Percentiles rank a stretch among this genome's conserved stretches.
Conservation (phyloP, 2,113 vertebrate species). For the Noctilio leporinus region DNA sequence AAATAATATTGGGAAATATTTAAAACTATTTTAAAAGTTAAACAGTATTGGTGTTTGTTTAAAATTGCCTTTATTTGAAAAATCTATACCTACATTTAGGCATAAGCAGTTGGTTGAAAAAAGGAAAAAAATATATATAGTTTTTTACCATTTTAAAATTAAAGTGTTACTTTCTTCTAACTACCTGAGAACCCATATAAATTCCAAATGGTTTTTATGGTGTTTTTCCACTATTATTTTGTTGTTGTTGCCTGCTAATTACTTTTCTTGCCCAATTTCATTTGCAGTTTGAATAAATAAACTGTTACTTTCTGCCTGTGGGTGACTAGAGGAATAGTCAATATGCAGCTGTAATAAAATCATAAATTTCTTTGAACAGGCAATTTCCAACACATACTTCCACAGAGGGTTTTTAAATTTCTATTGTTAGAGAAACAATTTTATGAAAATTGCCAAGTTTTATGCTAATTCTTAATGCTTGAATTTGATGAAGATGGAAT, state of each 20-base stretch:
- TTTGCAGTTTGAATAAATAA: conserved; percentile 86
- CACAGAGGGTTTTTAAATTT: conserved; percentile 74
- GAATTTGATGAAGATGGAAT: conserved; percentile 55
- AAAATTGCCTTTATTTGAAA: not conserved
- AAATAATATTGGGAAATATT: not conserved
- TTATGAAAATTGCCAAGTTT: conserved; percentile 71
- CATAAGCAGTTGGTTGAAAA: not conserved
- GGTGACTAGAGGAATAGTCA: conserved; percentile 82
- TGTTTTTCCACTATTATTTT: conserved; percentile 80
- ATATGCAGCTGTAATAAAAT: conserved; percentile 83
- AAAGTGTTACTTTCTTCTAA: conserved; percentile 77
- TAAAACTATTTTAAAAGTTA: not conserved
- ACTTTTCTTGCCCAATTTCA: conserved; percentile 82
- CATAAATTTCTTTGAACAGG: conserved; percentile 85
- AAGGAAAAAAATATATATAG: not conserved
- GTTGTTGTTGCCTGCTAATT: conserved; percentile 81
- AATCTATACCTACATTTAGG: not conserved
- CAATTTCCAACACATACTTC: conserved; percentile 80
- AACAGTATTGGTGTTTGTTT: not conserved
- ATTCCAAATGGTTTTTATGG: conserved; percentile 78
- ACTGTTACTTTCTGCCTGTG: conserved; percentile 79
- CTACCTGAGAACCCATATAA: conserved; percentile 77
- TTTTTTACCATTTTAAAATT: conserved; percentile 67
- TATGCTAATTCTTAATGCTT: conserved; percentile 67
- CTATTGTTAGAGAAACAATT: conserved; percentile 74